These are phyloP conservation scores for Neomonachus schauinslandi DNA, from an alignment of 2,113 vertebrate genomes.

Conservation along the genomic window DNA sequence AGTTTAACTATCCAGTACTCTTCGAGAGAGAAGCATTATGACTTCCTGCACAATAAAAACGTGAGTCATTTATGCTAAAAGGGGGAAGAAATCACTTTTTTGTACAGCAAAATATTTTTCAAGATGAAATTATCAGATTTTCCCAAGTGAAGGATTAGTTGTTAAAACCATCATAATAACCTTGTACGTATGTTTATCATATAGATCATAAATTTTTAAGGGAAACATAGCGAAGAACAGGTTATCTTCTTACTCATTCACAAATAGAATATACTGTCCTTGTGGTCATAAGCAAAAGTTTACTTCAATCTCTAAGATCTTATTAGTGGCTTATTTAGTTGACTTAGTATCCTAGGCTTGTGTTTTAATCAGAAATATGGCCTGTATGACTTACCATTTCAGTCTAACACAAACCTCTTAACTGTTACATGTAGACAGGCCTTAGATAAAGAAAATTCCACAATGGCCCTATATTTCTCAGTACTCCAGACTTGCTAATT, in stretches of 20 bases:
- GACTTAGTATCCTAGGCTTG: not conserved
- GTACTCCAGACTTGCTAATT: not conserved
- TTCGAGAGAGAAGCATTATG: not conserved
- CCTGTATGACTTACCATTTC: not conserved
- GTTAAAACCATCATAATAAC: not conserved
- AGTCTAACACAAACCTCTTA: not conserved
- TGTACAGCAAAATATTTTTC: not conserved
- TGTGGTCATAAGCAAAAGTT: not conserved
- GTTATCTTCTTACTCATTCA: not conserved
- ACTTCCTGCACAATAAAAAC: conserved; percentile 3
- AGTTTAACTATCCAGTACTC: not conserved
- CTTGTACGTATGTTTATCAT: not conserved
- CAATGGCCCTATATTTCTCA: not conserved
- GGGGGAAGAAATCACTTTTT: not conserved
- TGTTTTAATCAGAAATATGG: not conserved
- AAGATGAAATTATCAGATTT: conserved; percentile 49
- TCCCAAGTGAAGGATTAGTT: not conserved
- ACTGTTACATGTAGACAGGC: not conserved
- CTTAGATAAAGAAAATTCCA: not conserved
- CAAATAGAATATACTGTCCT: conserved; percentile 24
- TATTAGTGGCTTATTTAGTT: not conserved
- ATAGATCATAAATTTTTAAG: not conserved
- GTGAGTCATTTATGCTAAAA: not conserved
- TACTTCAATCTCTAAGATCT: conserved; percentile 23
- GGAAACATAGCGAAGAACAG: not conserved